A percentile compares a stretch with the other conserved stretches of the same genome.
Conservation (phyloP, 1,140 invertebrate genomes). For the Drosophila arizonae region DNA sequence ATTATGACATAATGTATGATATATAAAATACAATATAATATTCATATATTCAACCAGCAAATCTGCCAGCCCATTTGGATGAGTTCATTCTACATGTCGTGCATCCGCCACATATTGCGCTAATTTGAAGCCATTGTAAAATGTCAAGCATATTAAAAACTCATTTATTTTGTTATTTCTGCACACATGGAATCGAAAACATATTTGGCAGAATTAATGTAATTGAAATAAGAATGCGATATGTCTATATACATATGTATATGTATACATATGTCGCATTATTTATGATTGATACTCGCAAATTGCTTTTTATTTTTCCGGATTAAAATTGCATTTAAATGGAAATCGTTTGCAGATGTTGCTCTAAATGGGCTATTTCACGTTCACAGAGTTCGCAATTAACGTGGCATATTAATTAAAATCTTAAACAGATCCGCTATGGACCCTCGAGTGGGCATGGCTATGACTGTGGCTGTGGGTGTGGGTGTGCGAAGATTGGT, state of each 20-base stretch:
- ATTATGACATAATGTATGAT: too few relatives aligned
- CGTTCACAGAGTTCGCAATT: constrained; percentile 44
- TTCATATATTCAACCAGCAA: too few relatives aligned
- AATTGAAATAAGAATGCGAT: too few relatives aligned
- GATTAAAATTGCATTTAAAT: constrained; percentile 14
- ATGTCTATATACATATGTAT: not conserved
- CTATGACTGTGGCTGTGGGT: constrained; percentile 4
- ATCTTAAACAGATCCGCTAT: constrained; percentile 30
- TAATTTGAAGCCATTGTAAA: constrained; percentile 17
- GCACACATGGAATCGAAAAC: constrained; percentile 27
- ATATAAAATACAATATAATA: too few relatives aligned
- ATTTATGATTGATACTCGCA: constrained; percentile 40
- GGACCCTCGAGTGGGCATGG: not conserved
- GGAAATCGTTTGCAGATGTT: not conserved
- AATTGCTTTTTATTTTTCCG: constrained; percentile 1
- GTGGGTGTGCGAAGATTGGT: constrained; percentile 38
- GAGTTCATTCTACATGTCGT: not conserved
- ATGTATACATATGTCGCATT: constrained; percentile 15
- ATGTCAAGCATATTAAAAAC: constrained; percentile 10
- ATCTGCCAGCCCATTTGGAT: too few relatives aligned
- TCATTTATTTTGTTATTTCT: too few relatives aligned
- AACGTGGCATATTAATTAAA: constrained; percentile 70
- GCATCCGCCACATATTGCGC: constrained; percentile 14
- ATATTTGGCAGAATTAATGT: not conserved
- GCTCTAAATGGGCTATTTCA: constrained; percentile 6